phyloP scores from a whole-genome alignment of 2,888 invertebrate genomes.

The Zygogramma bicolorata region DNA sequence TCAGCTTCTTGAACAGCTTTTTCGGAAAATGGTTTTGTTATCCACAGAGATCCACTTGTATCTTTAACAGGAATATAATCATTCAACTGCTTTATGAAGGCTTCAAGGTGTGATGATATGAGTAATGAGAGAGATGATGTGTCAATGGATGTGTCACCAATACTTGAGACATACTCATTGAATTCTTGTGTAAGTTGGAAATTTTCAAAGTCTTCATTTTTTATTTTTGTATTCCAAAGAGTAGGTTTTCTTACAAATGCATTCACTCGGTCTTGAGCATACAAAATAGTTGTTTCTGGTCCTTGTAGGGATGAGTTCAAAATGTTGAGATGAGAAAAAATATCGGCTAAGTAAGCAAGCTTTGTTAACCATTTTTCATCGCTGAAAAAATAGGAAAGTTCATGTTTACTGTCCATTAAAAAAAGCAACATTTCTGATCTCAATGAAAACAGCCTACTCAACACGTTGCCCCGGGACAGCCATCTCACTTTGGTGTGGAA shows the following conservation, averaged over 20 bases:
- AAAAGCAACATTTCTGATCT: constrained; percentile 12
- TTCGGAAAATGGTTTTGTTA: background rate
- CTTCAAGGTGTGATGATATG: constrained; percentile 22
- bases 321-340: constrained; percentile 13
- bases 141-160: constrained; percentile 3
- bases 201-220: constrained; percentile 14
- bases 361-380: constrained; percentile 15
- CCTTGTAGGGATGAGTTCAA: constrained; percentile 16
- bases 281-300: background rate
- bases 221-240: constrained; percentile 5
- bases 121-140: constrained; percentile 17
- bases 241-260: constrained; percentile 1
- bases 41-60: background rate
- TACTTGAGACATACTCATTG: background rate
- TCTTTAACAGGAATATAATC: constrained; percentile 3
- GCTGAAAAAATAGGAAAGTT: constrained; percentile 19
- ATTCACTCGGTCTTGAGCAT: constrained; percentile 9
- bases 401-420: constrained; percentile 17
- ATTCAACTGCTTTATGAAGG: constrained; percentile 15
- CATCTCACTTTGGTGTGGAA: constrained; percentile 8
- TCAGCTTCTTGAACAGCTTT: background rate
- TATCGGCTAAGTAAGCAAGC: constrained; percentile 21
- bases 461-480: constrained; percentile 4
- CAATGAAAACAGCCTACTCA: constrained; percentile 4
- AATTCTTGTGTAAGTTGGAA: constrained; percentile 14